phyloP scores from a whole-genome alignment of 92 coral and sea anemone genomes.

The Paramuricea clavata region DNA sequence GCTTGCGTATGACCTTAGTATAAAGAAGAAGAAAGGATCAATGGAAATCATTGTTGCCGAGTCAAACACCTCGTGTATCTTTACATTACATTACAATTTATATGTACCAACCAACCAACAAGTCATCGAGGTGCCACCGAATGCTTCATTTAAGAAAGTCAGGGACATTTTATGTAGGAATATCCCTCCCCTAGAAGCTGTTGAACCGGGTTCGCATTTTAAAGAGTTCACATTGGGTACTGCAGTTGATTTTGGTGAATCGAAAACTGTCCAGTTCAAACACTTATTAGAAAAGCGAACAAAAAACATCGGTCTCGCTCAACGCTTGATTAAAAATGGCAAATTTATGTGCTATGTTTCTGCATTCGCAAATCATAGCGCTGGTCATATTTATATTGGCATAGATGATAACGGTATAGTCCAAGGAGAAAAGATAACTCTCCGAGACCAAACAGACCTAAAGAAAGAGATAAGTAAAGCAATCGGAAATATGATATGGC shows the following conservation, averaged over 20 bases:
- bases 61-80: not conserved
- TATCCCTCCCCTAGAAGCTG: not conserved
- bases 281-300: not conserved
- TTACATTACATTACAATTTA: conserved; percentile 1
- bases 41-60: not conserved
- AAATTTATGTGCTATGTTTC: conserved; percentile 42
- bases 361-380: conserved; percentile 60
- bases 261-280: conserved; percentile 49
- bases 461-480: not conserved
- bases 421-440: conserved; percentile 43
- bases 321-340: conserved; percentile 21
- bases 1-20: not conserved
- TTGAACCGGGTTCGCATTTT: conserved; percentile 20
- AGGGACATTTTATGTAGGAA: not conserved
- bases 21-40: not conserved
- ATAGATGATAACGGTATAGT: conserved; percentile 51
- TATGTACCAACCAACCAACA: conserved; percentile 55
- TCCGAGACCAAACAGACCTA: conserved; percentile 30
- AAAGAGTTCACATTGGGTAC: not conserved
- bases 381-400: conserved; percentile 60
- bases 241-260: conserved; percentile 9
- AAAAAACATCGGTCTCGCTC: conserved; percentile 27
- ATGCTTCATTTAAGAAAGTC: conserved; percentile 17
- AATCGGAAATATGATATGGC: conserved; percentile 56
- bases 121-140: not conserved